A percentile compares a stretch with the other conserved stretches of the same genome.
Conservation (phyloP, 2,797 vertebrate genomes). For the Alauda arvensis region DNA sequence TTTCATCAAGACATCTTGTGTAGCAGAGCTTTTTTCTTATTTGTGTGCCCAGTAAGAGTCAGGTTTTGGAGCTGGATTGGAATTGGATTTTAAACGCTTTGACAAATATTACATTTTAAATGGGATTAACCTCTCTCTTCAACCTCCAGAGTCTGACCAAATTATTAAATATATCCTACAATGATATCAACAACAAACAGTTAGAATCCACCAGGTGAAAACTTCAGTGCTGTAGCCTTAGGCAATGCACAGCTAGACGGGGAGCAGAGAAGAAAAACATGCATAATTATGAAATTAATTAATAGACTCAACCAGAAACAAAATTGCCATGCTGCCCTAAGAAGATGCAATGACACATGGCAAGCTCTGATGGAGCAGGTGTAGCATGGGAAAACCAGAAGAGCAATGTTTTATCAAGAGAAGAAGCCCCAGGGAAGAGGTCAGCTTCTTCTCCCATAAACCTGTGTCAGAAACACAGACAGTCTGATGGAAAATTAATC, state of each 20-base stretch:
- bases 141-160: conserved; percentile 25
- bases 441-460: neutral
- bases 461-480: neutral
- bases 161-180: conserved; percentile 26
- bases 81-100: conserved; percentile 56
- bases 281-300: conserved; percentile 10
- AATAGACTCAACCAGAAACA: neutral
- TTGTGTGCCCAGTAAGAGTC: conserved; percentile 35
- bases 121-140: conserved; percentile 63
- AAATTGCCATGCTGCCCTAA: neutral
- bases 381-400: neutral
- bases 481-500: neutral
- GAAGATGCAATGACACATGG: neutral
- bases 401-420: neutral
- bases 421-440: neutral
- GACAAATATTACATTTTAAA: conserved; percentile 53
- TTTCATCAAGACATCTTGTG: conserved; percentile 54
- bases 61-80: conserved; percentile 39
- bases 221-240: neutral
- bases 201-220: conserved; percentile 16
- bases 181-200: conserved; percentile 8
- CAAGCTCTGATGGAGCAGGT: neutral
- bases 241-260: conserved; percentile 2
- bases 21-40: conserved; percentile 49
- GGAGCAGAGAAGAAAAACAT: conserved; percentile 14